A percentile compares a stretch with the other conserved stretches of the same genome.
phyloP scores from a whole-genome alignment of 2,113 vertebrate genomes.

The Cairina moschata region DNA sequence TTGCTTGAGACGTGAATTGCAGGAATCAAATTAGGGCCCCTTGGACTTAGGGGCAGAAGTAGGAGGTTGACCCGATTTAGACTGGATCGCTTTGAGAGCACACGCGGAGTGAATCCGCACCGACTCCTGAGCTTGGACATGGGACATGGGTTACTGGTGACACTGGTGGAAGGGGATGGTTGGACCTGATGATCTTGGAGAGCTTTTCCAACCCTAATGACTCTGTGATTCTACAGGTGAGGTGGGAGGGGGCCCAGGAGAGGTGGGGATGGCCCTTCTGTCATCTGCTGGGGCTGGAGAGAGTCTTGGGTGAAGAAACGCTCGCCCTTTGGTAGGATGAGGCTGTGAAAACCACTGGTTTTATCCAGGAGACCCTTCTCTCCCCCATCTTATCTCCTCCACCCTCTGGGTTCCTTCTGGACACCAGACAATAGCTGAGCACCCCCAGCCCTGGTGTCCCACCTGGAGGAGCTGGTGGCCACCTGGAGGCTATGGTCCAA shows the following conservation, averaged over 20 bases:
- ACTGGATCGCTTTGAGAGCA: background rate
- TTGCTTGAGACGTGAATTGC: background rate
- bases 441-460: too few relatives aligned
- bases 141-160: too few relatives aligned
- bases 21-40: background rate
- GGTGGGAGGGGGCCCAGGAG: background rate
- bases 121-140: background rate
- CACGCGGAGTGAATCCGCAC: background rate
- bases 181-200: too few relatives aligned
- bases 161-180: too few relatives aligned
- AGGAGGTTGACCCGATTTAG: background rate
- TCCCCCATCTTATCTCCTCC: background rate
- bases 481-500: too few relatives aligned
- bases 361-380: background rate
- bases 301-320: background rate
- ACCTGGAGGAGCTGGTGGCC: too few relatives aligned
- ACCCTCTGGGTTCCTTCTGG: background rate
- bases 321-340: too few relatives aligned
- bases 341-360: background rate
- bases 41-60: background rate
- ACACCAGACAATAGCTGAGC: too few relatives aligned
- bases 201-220: too few relatives aligned
- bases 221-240: background rate
- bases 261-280: background rate
- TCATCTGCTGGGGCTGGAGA: background rate